Percentiles rank a stretch among this genome's conserved stretches.
phyloP scores from a whole-genome alignment of 2,797 vertebrate genomes.

The Helostoma temminkii region DNA sequence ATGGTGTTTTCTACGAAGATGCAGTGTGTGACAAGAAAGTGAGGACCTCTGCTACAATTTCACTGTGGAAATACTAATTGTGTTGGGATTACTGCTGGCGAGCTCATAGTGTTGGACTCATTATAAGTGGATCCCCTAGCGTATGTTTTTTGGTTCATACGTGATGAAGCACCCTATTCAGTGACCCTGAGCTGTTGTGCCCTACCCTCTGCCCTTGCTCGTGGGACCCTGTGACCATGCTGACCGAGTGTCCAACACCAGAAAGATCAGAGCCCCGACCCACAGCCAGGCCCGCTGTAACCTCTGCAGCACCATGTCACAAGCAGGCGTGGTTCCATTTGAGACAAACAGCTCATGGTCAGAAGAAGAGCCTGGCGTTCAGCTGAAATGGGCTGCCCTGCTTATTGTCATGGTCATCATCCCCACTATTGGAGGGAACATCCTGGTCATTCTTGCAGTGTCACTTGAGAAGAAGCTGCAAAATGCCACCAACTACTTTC shows the following conservation, averaged over 20 bases:
- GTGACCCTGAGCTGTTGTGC: constrained; percentile 42
- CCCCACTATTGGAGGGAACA: constrained; percentile 96
- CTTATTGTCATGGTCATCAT: constrained; percentile 93
- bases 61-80: constrained; percentile 58
- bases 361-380: constrained; percentile 52
- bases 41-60: constrained; percentile 34
- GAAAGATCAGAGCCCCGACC: constrained; percentile 80
- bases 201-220: constrained; percentile 46
- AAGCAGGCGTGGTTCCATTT: constrained; percentile 67
- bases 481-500: constrained; percentile 97
- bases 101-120: background rate
- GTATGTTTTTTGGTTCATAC: constrained; percentile 3
- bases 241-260: constrained; percentile 84
- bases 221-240: constrained; percentile 88
- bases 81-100: constrained; percentile 65
- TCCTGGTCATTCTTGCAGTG: constrained; percentile 96
- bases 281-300: constrained; percentile 62
- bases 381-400: constrained; percentile 90
- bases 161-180: constrained; percentile 52
- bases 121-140: constrained; percentile 18
- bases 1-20: too few species aligned
- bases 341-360: constrained; percentile 66
- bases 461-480: constrained; percentile 96
- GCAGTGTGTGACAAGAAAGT: constrained; percentile 34
- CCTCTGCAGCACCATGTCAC: constrained; percentile 75